A percentile compares a stretch with the other conserved stretches of the same genome.
phyloP scores from a whole-genome alignment of 2,113 vertebrate genomes.

The Amia ocellicauda region DNA sequence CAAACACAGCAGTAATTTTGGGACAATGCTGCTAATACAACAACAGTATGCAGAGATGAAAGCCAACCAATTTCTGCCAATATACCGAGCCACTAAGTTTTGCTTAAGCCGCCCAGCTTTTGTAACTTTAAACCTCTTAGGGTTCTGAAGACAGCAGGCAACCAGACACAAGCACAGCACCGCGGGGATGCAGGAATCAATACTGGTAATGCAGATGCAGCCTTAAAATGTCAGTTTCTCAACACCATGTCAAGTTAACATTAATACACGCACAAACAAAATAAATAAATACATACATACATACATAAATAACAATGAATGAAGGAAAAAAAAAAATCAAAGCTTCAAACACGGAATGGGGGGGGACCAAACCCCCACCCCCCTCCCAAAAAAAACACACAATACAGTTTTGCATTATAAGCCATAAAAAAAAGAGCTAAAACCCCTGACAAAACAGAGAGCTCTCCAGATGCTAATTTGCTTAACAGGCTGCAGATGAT shows the following conservation, averaged over 20 bases:
- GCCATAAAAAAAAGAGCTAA: slow-evolving; percentile 8
- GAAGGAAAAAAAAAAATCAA: slow-evolving; percentile 5
- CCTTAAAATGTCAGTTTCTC: not conserved
- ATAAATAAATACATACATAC: not conserved
- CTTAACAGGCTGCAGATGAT: slow-evolving; percentile 57
- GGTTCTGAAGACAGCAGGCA: slow-evolving; percentile 4
- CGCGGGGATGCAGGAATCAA: not conserved
- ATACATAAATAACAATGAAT: not conserved
- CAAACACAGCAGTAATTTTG: too few relatives aligned
- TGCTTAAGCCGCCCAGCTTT: not conserved
- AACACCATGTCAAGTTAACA: not conserved
- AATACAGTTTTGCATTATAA: not conserved
- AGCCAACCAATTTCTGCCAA: not conserved
- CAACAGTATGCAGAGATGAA: not conserved
- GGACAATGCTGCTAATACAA: not conserved
- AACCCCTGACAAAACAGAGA: slow-evolving; percentile 39
- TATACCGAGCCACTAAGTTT: not conserved
- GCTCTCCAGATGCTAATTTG: slow-evolving; percentile 59
- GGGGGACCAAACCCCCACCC: too few relatives aligned
- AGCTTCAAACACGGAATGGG: too few relatives aligned
- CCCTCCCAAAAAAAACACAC: not conserved
- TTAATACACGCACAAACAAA: too few relatives aligned
- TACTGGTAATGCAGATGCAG: not conserved
- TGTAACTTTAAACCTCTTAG: not conserved
- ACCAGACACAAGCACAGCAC: not conserved